These are phyloP conservation scores for Helostoma temminkii DNA, from an alignment of 2,797 vertebrate species.

Conservation along the genomic window DNA sequence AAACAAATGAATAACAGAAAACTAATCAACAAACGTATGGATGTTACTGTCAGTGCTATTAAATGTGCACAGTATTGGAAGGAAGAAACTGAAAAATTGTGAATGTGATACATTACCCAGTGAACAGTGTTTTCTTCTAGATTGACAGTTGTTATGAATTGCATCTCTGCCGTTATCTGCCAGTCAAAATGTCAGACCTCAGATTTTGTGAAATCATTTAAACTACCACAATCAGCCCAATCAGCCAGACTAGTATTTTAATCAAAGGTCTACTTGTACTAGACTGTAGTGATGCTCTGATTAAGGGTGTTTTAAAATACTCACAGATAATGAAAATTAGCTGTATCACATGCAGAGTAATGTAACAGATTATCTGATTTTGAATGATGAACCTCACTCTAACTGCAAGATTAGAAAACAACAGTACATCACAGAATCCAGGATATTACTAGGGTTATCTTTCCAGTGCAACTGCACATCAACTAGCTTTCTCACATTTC, in stretches of 20 bases:
- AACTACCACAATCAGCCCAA: conserved; percentile 1
- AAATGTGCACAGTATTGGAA: not conserved
- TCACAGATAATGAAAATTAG: conserved; percentile 22
- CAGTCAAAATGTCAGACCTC: conserved; percentile 11
- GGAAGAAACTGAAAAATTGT: no score
- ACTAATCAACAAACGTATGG: no score
- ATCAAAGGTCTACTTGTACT: conserved; percentile 18
- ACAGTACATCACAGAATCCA: conserved; percentile 38
- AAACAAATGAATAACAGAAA: not conserved
- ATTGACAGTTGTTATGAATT: conserved; percentile 6
- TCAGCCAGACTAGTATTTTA: conserved; percentile 20
- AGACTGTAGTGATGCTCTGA: conserved; percentile 19
- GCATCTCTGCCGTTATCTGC: conserved; percentile 1
- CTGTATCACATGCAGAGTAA: conserved; percentile 21
- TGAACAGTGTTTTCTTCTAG: not conserved
- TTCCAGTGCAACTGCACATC: conserved; percentile 8
- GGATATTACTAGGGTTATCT: conserved; percentile 54
- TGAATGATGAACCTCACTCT: conserved; percentile 40
- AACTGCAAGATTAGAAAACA: conserved; percentile 44
- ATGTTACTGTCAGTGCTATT: not conserved
- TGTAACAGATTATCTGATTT: conserved; percentile 25
- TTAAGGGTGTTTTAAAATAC: conserved; percentile 15
- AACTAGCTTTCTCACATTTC: not conserved
- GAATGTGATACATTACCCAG: not conserved
- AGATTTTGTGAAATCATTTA: not conserved